phyloP scores from a whole-genome alignment of 2,888 invertebrate species.

The Nomada hirtipes region DNA sequence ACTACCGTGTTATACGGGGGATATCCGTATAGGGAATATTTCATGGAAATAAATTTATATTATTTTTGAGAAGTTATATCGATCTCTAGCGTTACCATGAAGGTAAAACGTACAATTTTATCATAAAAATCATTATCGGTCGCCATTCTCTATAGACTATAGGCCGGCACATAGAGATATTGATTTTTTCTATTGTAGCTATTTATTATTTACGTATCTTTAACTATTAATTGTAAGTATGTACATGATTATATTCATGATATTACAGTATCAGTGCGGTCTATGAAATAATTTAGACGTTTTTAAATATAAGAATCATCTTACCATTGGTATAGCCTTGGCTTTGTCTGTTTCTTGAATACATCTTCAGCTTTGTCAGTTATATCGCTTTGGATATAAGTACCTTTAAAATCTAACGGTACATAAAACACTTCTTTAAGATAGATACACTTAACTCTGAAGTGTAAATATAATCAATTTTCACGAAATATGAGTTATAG shows the following conservation, averaged over 20 bases:
- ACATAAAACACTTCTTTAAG: not conserved
- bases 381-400: conserved; percentile 12
- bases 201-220: not conserved
- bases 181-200: conserved; percentile 51
- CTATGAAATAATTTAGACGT: not conserved
- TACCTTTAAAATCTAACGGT: not conserved
- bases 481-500: not conserved
- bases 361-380: conserved; percentile 55
- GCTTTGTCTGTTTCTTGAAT: conserved; percentile 67
- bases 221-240: not conserved
- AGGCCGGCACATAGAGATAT: conserved; percentile 52
- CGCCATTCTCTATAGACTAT: conserved; percentile 57
- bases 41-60: not conserved
- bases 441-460: not conserved
- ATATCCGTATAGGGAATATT: no score
- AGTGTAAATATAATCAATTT: not conserved
- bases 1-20: no score
- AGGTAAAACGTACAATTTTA: not conserved
- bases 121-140: conserved; percentile 27
- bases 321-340: conserved; percentile 67
- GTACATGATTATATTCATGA: not conserved
- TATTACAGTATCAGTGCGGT: not conserved
- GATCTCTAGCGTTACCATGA: not conserved
- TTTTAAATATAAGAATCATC: conserved; percentile 15
- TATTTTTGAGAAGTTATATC: not conserved